Evolutionary conservation across 2,797 vertebrate genomes (phyloP), one percentile per base, ranked within the genome.

Genomic region (Sciurus vulgaris): DNA sequence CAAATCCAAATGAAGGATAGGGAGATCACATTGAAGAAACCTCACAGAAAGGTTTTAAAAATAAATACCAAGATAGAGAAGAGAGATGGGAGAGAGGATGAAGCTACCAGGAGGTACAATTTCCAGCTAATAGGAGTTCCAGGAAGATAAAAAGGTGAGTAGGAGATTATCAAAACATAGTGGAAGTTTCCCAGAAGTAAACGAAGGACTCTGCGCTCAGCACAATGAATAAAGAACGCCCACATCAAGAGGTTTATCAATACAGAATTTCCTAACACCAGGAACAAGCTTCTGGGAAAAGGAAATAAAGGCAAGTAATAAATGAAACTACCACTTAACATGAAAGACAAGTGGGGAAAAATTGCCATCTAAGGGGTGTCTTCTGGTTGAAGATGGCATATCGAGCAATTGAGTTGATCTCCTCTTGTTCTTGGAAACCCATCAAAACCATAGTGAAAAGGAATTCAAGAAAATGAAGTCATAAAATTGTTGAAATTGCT

Each of bases 111-210:
- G 63, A 90, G 73, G 73, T n/a, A 72, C 5, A 88, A 70, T 84
- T 93, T 77, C 44, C 56, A 83, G 77, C 44, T 49, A 81, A 90
- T 3, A 93, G 44, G 22, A 72, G 95, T 84, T 92, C 77, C 20
- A 63, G 51, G 61, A 89, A 95, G 77, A 86, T 78, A 59, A 86
- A 77, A 41, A 6, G 59, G 83, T 49, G 9, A 63, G 8, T 70
- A 94, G 79, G 67, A 93, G 87, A 85, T 86, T 70, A 92, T 74
- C 49, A 89, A 95, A 92, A 92, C 81, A 33, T 72, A 73, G 72
- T 15, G 33, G 38, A 86, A 47, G 38, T 17, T 65, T 73, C 82
- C 73, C 26, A 72, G 95, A 93, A 92, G 56, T 47, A 33, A 92
- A 85, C 41, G n/a, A 84, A 12, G 28, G 49, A 85, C 38, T 76